phyloP scores from a whole-genome alignment of 2,797 vertebrate species.

The Brachyrhaphis roseni region DNA sequence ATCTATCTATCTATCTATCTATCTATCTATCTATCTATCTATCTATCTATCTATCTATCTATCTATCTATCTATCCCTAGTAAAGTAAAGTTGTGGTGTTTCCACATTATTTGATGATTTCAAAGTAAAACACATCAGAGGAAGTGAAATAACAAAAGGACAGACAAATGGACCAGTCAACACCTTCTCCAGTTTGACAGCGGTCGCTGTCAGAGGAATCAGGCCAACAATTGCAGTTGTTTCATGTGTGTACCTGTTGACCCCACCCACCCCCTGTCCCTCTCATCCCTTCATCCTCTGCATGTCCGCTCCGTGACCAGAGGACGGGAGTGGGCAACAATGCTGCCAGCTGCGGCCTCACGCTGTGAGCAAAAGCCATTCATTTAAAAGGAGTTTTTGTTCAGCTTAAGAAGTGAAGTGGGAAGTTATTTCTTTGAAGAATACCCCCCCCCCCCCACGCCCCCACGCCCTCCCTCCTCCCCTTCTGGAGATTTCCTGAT shows the following conservation, averaged over 20 bases:
- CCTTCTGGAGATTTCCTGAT: slow-evolving; percentile 73
- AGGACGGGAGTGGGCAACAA: slow-evolving; percentile 66
- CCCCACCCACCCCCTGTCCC: slow-evolving; percentile 22
- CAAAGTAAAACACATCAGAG: slow-evolving; percentile 11
- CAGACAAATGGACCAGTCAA: slow-evolving; percentile 36
- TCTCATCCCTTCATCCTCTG: slow-evolving; percentile 53
- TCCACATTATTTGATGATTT: slow-evolving; percentile 26
- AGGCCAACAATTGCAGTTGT: slow-evolving; percentile 64
- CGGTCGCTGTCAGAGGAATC: slow-evolving; percentile 2
- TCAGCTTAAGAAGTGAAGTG: slow-evolving; percentile 76
- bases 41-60: neutral
- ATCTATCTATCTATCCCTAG: neutral
- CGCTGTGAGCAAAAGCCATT: slow-evolving; percentile 78
- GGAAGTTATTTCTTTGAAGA: slow-evolving; percentile 83
- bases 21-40: too few relatives aligned
- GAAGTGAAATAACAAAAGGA: slow-evolving; percentile 2
- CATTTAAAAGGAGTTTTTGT: slow-evolving; percentile 75
- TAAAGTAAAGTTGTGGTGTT: slow-evolving; percentile 13
- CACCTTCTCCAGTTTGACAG: slow-evolving; percentile 32
- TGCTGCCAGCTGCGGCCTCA: slow-evolving; percentile 78
- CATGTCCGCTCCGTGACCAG: slow-evolving; percentile 59
- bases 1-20: too few relatives aligned
- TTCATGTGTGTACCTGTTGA: slow-evolving; percentile 75
- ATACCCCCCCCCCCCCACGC: slow-evolving; percentile 33
- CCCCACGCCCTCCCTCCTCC: slow-evolving; percentile 33